Evolutionary conservation across 2,888 invertebrate species (phyloP), one percentile per base, ranked within the genome.

Genomic region (Phlogophora meticulosa): DNA sequence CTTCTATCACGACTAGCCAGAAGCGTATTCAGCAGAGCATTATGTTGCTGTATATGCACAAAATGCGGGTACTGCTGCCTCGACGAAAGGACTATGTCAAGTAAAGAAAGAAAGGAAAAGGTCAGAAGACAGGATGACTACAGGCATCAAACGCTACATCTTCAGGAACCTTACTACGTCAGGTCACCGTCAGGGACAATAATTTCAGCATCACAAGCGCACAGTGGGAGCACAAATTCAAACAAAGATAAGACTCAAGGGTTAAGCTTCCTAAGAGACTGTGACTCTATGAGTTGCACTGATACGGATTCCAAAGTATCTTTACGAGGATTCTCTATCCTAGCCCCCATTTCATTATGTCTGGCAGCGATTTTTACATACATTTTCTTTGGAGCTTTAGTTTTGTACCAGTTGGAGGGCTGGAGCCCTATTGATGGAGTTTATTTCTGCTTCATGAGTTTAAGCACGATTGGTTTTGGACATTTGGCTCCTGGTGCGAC

Each of bases 381-480:
- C 91, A 98, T 99, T 67, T 97, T 98, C 81, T 97, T 98, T 60
- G 99, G 99, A 7, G 98, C 99, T 1, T 96, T 98, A 69, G 97
- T 99, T 34, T 96, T 99, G 78, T 97, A 98, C 87, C 97, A 98
- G 80, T 96, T 99, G 91, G 99, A 99, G 91, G 98, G 98, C 85
- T 99, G 99, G 99, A 97, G 97, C 82, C 97, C 98, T 53, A 96
- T 99, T 71, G 99, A 99, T 88, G 98, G 98, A 62, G 97, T 98
- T 84, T 99, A 98, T 93, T 99, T 99, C 93, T 99, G 99, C 93
- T 99, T 99, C 93, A 99, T 99, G 97, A 98, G 98, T 87, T 96
- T 99, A 83, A 98, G 98, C 84, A 98, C 98, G 20, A 98, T 98
- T 86, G 99, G 99, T 13, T 98, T 98, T 85, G 98, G 98, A 28